phyloP scores from a whole-genome alignment of 1,140 invertebrate species.

The Diorhabda sublineata region DNA sequence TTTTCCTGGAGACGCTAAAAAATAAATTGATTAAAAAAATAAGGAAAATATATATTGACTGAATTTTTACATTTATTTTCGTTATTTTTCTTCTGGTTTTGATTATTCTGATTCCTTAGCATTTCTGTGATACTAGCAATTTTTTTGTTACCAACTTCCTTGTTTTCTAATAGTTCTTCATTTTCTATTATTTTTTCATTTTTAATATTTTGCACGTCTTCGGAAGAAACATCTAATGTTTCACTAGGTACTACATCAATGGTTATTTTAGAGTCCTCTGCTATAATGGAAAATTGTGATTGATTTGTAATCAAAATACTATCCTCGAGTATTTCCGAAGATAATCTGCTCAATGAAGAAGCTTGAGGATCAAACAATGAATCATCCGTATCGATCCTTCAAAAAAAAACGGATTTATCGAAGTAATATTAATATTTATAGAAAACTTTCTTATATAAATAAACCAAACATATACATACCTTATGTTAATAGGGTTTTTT shows the following conservation, averaged over 20 bases:
- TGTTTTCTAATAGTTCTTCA: neutral
- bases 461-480: slow-evolving; percentile 12
- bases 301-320: slow-evolving; percentile 13
- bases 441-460: too few relatives aligned
- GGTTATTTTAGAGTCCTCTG: slow-evolving; percentile 15
- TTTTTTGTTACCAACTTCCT: neutral
- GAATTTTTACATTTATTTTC: neutral
- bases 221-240: neutral
- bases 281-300: slow-evolving; percentile 22
- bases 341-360: slow-evolving; percentile 24
- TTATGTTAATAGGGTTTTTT: slow-evolving; percentile 18
- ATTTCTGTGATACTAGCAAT: slow-evolving; percentile 8
- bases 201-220: neutral
- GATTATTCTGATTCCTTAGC: slow-evolving; percentile 11
- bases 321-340: slow-evolving; percentile 30
- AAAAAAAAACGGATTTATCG: slow-evolving; percentile 1
- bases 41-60: neutral
- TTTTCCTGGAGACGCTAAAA: slow-evolving; percentile 46
- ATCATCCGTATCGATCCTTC: slow-evolving; percentile 25
- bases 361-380: slow-evolving; percentile 26
- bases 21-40: neutral
- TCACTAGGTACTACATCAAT: slow-evolving; percentile 26
- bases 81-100: neutral
- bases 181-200: neutral
- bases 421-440: neutral